Percentiles rank a stretch among this genome's conserved stretches.
Evolutionary conservation across 2,113 vertebrate species (phyloP).

Genomic region (Elephas maximus): DNA sequence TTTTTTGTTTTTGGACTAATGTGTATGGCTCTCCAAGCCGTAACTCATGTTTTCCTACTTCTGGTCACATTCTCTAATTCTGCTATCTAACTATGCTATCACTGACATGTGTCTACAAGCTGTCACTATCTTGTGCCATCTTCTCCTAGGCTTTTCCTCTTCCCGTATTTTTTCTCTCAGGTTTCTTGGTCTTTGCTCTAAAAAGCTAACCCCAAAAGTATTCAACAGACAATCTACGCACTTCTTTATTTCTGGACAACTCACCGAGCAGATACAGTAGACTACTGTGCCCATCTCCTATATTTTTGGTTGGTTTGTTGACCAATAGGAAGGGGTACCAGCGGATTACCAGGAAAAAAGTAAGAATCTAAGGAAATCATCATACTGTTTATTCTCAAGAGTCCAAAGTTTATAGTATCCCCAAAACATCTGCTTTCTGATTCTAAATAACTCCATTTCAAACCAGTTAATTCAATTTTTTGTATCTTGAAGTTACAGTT

Average conservation of each 20-base stretch:
- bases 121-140: not conserved
- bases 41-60: not conserved
- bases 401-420: conserved; percentile 4
- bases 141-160: not conserved
- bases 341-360: not conserved
- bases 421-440: not conserved
- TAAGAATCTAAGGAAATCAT: not conserved
- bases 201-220: not conserved
- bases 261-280: not conserved
- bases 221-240: not conserved
- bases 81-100: not conserved
- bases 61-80: not conserved
- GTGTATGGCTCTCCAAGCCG: not conserved
- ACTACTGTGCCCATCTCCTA: not conserved
- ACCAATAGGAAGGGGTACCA: not conserved
- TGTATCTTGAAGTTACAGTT: not conserved
- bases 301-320: not conserved
- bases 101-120: accelerated
- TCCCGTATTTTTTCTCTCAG: not conserved
- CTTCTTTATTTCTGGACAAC: not conserved
- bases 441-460: conserved; percentile 36
- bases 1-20: no score
- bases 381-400: not conserved
- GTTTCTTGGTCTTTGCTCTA: not conserved
- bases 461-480: not conserved